Conservation (phyloP, 35 echinoderm and acorn worm genomes). For the Apostichopus parvimensis region DNA sequence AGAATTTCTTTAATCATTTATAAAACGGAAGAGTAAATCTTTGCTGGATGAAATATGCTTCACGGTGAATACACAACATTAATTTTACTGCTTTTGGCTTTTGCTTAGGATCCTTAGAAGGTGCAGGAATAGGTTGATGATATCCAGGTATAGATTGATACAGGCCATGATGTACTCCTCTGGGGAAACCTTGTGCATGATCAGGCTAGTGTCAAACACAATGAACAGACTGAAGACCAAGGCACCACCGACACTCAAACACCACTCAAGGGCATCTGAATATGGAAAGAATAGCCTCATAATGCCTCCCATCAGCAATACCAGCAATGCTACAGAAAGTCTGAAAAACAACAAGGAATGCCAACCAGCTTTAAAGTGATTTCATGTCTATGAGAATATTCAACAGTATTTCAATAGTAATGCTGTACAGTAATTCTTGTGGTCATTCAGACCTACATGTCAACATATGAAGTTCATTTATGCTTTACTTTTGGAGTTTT, state of each 20-base stretch:
- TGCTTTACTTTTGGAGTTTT: too few species aligned
- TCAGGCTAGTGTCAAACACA: conserved; percentile 87
- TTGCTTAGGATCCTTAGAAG: conserved; percentile 87
- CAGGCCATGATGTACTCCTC: conserved; percentile 96
- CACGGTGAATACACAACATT: too few species aligned
- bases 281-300: conserved; percentile 84
- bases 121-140: conserved; percentile 97
- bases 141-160: conserved; percentile 95
- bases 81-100: conserved; percentile 70
- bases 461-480: too few species aligned
- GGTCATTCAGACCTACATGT: too few species aligned
- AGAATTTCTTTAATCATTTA: too few species aligned
- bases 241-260: conserved; percentile 78
- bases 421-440: too few species aligned
- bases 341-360: conserved; percentile 44
- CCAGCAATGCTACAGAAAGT: conserved; percentile 75
- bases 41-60: too few species aligned
- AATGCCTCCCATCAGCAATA: conserved; percentile 80
- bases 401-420: too few species aligned
- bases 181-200: conserved; percentile 97
- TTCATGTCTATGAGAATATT: too few species aligned
- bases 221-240: conserved; percentile 90
- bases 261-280: conserved; percentile 78
- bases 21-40: too few species aligned
- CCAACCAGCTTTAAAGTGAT: too few species aligned